Evolutionary conservation across 2,797 vertebrate species (phyloP).

Genomic region (Iguana delicatissima): DNA sequence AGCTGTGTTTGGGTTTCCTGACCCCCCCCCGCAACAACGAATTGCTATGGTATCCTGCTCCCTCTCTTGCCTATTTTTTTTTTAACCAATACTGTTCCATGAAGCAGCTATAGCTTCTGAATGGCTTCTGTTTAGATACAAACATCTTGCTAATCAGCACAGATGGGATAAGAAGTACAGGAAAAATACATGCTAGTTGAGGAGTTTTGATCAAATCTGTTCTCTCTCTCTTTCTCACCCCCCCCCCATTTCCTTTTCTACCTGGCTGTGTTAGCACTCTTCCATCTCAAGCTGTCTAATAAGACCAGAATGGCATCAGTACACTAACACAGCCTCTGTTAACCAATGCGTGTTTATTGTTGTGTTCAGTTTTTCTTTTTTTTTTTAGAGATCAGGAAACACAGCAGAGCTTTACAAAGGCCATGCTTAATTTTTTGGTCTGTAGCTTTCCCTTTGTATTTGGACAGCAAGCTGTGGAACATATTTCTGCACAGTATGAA

Average conservation of each 20-base stretch:
- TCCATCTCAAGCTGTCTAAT: constrained; percentile 53
- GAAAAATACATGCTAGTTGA: constrained; percentile 82
- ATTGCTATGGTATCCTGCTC: constrained; percentile 37
- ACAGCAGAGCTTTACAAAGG: constrained; percentile 71
- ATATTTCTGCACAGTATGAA: constrained; percentile 86
- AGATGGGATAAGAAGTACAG: constrained; percentile 85
- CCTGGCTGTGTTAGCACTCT: constrained; percentile 71
- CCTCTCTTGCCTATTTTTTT: constrained; percentile 30
- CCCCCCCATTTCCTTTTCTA: constrained; percentile 57
- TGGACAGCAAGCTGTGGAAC: constrained; percentile 86
- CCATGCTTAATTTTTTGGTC: constrained; percentile 76
- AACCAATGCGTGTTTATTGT: constrained; percentile 66
- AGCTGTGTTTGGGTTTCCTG: not conserved
- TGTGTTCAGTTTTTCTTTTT: constrained; percentile 11
- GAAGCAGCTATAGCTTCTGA: constrained; percentile 77
- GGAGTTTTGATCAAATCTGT: constrained; percentile 80
- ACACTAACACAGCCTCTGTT: constrained; percentile 49
- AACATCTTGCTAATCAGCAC: constrained; percentile 87
- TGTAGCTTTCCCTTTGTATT: constrained; percentile 81
- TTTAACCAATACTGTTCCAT: constrained; percentile 69
- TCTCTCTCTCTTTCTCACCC: constrained; percentile 74
- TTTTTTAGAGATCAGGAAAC: not conserved
- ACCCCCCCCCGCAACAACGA: not conserved
- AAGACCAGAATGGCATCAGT: constrained; percentile 51
- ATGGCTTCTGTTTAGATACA: constrained; percentile 87